phyloP scores from a whole-genome alignment of 1,140 invertebrate genomes.

The Paralvinella palmiformis region DNA sequence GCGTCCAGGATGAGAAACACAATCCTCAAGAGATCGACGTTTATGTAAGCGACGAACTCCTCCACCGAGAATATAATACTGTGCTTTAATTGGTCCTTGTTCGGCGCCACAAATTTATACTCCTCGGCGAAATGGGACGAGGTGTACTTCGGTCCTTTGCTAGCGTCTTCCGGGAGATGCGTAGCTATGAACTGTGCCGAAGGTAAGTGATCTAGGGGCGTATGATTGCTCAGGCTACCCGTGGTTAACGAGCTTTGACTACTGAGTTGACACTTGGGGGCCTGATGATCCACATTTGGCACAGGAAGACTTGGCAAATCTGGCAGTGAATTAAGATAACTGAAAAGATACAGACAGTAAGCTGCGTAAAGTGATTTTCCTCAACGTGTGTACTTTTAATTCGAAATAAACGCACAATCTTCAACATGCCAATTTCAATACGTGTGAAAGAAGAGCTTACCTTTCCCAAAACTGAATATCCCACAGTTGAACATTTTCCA shows the following conservation, averaged over 20 bases:
- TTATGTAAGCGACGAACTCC: background rate
- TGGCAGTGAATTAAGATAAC: background rate
- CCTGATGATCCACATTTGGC: background rate
- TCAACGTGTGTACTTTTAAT: no score
- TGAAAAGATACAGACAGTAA: background rate
- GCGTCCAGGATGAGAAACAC: conserved; percentile 17
- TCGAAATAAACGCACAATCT: background rate
- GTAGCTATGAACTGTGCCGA: background rate
- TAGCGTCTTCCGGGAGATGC: background rate
- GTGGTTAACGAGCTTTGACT: background rate
- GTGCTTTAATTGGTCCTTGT: background rate
- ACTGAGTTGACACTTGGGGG: background rate
- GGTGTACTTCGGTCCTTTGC: background rate
- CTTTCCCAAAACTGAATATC: conserved; percentile 19
- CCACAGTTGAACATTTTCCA: conserved; percentile 18
- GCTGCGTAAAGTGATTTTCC: no score
- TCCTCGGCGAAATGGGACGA: background rate
- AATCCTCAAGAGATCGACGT: conserved; percentile 6
- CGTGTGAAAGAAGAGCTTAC: conserved; percentile 11
- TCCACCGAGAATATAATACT: background rate
- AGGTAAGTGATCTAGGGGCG: background rate
- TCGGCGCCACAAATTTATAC: background rate
- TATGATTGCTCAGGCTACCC: background rate
- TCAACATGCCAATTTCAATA: background rate
- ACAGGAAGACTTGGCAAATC: conserved; percentile 1